These are phyloP conservation scores for Ypsolopha scabrella DNA, from an alignment of 2,888 invertebrate species.

Conservation along the genomic window DNA sequence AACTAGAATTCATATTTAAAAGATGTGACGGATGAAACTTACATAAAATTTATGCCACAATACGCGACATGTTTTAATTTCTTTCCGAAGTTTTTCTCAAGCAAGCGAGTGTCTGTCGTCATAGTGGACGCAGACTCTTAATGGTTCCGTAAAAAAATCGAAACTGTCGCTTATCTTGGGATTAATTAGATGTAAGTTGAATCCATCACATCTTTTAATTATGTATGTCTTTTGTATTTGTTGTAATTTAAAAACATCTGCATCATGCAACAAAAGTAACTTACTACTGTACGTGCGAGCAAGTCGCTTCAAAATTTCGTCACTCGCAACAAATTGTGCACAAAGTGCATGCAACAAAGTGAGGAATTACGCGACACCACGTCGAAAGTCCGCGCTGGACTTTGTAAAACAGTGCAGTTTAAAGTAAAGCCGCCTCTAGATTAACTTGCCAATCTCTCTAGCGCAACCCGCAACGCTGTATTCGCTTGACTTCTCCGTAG, in stretches of 20 bases:
- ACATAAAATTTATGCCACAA: no score
- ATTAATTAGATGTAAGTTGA: no score
- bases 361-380: constrained; percentile 1
- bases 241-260: not conserved
- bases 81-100: no score
- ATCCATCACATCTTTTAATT: no score
- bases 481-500: constrained; percentile 23
- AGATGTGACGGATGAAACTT: no score
- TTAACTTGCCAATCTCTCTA: constrained; percentile 11
- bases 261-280: not conserved
- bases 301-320: not conserved
- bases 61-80: no score
- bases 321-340: not conserved
- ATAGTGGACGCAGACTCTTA: no score
- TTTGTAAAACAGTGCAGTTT: constrained; percentile 6
- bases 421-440: constrained; percentile 9
- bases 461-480: constrained; percentile 22
- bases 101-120: no score
- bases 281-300: not conserved
- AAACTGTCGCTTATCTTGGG: no score
- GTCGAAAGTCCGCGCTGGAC: not conserved
- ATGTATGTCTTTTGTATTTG: no score
- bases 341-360: not conserved
- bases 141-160: no score
- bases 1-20: no score